These are phyloP conservation scores for Monoplex corrugatus DNA, from an alignment of 2,888 invertebrate genomes.

Conservation along the genomic window DNA sequence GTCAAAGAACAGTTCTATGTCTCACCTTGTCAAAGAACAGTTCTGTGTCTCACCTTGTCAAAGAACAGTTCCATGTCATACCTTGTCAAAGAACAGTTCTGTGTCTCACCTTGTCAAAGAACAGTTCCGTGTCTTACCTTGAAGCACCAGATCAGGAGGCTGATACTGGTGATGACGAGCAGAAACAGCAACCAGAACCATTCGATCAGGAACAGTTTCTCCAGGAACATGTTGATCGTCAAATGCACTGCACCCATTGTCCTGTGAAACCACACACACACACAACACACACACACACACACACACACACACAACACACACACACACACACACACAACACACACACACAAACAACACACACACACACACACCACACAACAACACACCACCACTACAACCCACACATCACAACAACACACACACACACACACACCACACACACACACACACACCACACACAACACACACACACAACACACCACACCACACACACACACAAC, in stretches of 20 bases:
- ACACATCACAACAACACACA: too few relatives aligned
- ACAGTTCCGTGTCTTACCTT: too few relatives aligned
- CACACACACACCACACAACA: too few relatives aligned
- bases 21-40: too few relatives aligned
- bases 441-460: neutral
- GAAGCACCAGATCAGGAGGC: constrained; percentile 42
- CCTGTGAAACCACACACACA: constrained; percentile 22
- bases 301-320: neutral
- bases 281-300: neutral
- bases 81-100: too few relatives aligned
- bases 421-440: neutral
- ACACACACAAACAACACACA: too few relatives aligned
- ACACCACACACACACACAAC: too few relatives aligned
- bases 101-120: too few relatives aligned
- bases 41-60: neutral
- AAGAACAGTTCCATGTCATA: too few relatives aligned
- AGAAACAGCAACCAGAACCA: constrained; percentile 58
- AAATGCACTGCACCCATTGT: constrained; percentile 57
- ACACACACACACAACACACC: neutral
- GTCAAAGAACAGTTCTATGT: too few relatives aligned
- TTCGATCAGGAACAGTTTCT: constrained; percentile 56
- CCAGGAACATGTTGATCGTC: constrained; percentile 59
- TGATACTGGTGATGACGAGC: constrained; percentile 47
- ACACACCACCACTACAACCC: too few relatives aligned
- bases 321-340: neutral